phyloP scores from a whole-genome alignment of 2,797 vertebrate genomes.

The Enteromius trimaculatus region DNA sequence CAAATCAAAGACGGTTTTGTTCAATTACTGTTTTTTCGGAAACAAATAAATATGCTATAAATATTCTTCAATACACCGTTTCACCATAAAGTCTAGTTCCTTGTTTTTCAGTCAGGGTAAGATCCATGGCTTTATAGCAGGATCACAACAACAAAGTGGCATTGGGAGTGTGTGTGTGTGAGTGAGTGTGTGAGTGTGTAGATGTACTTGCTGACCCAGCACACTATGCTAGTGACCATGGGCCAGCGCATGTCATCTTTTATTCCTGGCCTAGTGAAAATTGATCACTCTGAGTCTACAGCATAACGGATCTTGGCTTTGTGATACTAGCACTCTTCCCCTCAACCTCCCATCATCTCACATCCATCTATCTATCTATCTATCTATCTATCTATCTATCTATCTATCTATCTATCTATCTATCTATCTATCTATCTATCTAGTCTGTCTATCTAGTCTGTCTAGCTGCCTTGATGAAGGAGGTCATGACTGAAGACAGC shows the following conservation, averaged over 20 bases:
- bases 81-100: not conserved
- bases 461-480: constrained; percentile 60
- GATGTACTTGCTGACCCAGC: constrained; percentile 71
- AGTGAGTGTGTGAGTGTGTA: constrained; percentile 38
- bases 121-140: not conserved
- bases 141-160: constrained; percentile 18
- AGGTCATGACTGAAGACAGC: constrained; percentile 68
- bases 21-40: not conserved
- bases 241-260: constrained; percentile 76
- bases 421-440: too few relatives aligned
- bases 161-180: not conserved
- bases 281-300: constrained; percentile 76
- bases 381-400: too few relatives aligned
- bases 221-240: constrained; percentile 66
- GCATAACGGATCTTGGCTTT: constrained; percentile 72
- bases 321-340: constrained; percentile 57
- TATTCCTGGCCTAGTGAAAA: constrained; percentile 83
- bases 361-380: not conserved
- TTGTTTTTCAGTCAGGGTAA: not conserved
- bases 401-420: not conserved
- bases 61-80: not conserved
- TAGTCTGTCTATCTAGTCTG: not conserved
- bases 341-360: constrained; percentile 46
- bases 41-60: not conserved
- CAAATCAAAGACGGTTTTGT: not conserved